Evolutionary conservation across 2,797 vertebrate species (phyloP).

Genomic region (Cirrhinus mrigala): DNA sequence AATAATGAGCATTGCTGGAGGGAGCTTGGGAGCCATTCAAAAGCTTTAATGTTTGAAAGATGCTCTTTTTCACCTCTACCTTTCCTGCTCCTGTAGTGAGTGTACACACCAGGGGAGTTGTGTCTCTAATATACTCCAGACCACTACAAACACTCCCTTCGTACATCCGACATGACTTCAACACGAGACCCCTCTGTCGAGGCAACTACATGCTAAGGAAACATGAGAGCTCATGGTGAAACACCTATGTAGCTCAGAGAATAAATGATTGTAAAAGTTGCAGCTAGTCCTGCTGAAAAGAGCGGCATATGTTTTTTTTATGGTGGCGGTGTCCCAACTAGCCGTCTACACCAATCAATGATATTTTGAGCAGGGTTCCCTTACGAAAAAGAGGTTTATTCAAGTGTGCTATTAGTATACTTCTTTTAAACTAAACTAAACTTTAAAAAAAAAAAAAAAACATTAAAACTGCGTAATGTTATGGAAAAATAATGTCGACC

Average conservation of each 20-base stretch:
- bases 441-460: no score
- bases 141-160: slow-evolving; percentile 28
- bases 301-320: neutral
- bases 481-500: no score
- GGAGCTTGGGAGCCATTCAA: slow-evolving; percentile 41
- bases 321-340: neutral
- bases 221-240: slow-evolving; percentile 14
- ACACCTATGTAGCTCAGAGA: neutral
- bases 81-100: slow-evolving; percentile 41
- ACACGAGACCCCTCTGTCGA: slow-evolving; percentile 24
- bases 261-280: neutral
- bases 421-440: no score
- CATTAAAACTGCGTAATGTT: no score
- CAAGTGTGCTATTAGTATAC: no score
- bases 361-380: neutral
- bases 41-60: slow-evolving; percentile 45
- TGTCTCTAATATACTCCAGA: slow-evolving; percentile 55
- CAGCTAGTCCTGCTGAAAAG: neutral
- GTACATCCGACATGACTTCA: slow-evolving; percentile 42
- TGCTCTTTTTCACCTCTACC: slow-evolving; percentile 25
- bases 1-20: slow-evolving; percentile 57
- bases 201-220: neutral
- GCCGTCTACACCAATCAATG: neutral
- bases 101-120: slow-evolving; percentile 28
- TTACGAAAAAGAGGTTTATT: no score